Evolutionary conservation across 2,797 vertebrate genomes (phyloP), one percentile per base, ranked within the genome.

Genomic region (Fundulus diaphanus): DNA sequence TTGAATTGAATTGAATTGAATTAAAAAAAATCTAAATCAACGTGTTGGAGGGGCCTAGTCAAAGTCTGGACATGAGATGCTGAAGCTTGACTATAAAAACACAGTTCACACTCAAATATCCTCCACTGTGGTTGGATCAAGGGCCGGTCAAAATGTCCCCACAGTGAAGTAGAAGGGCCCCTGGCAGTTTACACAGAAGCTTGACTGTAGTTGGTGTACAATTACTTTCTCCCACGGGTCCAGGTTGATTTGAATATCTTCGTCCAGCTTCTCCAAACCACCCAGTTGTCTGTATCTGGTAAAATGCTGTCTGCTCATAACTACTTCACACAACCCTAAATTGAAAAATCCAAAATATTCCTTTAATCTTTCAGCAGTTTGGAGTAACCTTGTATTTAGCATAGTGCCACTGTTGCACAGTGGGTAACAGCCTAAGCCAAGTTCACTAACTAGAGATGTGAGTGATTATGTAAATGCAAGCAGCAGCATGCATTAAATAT

Each of bases 381-480:
- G 33, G 40, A 66, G 59, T 6, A 44, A 66, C 13, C 13, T 66
- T 7, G 24, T 42, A 42, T 72, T 80, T 56, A 27, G 37, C 46
- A 37, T 52, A 48, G n/a, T 9, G 8, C 68, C 66, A 61, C 7
- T 66, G 66, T 12, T 57, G 46, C 68, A 73, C 61, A 44, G 29
- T 52, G 52, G 16, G 72, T 56, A 74, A 74, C 61, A 11, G 63
- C 46, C 48, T 40, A 48, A 69, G 51, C 72, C 63, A n/a, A 24
- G 66, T 40, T 63, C 52, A 29, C 42, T 27, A 31, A n/a, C 9
- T 3, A 7, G 42, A 48, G 68, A 70, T 37, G 6, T 15, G 67
- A 49, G 29, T 20, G 37, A 66, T 67, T 40, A 74, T 52, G 72
- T 54, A 37, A 59, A 68, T 71, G 22, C 75, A 12, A 49, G 57